phyloP scores from a whole-genome alignment of 2,888 invertebrate species.

The Rhagonycha lutea region DNA sequence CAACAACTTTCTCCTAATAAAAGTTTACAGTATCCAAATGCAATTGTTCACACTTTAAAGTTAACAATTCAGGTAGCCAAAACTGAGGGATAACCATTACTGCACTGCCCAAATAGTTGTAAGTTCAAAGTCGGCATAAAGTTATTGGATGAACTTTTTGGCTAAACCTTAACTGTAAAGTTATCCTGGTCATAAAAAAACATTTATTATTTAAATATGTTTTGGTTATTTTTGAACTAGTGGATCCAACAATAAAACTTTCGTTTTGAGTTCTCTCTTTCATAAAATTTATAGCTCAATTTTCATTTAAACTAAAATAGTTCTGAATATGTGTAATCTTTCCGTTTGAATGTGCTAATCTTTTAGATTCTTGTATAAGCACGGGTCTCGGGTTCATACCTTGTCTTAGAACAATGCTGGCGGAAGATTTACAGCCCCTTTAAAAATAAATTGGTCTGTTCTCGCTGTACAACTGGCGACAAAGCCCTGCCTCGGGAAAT shows the following conservation, averaged over 20 bases:
- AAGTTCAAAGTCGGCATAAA: background rate
- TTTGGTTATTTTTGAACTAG: too few relatives aligned
- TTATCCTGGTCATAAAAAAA: background rate
- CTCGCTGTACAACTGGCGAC: slow-evolving; percentile 49
- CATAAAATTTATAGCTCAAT: background rate
- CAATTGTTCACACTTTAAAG: background rate
- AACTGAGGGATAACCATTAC: background rate
- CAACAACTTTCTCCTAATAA: background rate
- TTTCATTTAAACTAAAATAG: slow-evolving; percentile 3
- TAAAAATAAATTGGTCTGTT: slow-evolving; percentile 48
- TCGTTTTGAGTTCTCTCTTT: background rate
- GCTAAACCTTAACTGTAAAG: background rate
- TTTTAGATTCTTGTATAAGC: slow-evolving; percentile 37
- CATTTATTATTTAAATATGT: background rate
- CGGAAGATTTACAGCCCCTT: slow-evolving; percentile 47
- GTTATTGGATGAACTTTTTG: too few relatives aligned
- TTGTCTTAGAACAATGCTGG: slow-evolving; percentile 46
- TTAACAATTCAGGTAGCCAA: background rate
- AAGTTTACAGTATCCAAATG: background rate
- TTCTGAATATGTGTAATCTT: slow-evolving; percentile 18
- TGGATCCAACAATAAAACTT: background rate
- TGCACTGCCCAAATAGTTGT: background rate
- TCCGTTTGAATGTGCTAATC: slow-evolving; percentile 39
- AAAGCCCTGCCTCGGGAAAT: slow-evolving; percentile 45
- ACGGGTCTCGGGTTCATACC: slow-evolving; percentile 38